A percentile compares a stretch with the other conserved stretches of the same genome.
These are phyloP conservation scores for Idaea dimidiata DNA, from an alignment of 2,888 invertebrate species.

Conservation along the genomic window DNA sequence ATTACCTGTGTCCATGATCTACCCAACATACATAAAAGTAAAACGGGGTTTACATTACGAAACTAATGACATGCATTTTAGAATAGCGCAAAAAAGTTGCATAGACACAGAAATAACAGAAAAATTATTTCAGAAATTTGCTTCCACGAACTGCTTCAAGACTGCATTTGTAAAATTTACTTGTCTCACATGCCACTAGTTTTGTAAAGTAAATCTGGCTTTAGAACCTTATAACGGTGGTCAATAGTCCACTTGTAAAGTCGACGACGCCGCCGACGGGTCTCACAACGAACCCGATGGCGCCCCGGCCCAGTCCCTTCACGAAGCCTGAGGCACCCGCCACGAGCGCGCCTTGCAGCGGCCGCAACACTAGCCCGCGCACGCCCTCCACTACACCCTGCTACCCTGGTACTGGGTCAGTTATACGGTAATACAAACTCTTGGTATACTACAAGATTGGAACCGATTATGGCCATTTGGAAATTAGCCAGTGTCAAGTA, in stretches of 20 bases:
- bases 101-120: too few relatives aligned
- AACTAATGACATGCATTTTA: too few relatives aligned
- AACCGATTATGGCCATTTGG: too few relatives aligned
- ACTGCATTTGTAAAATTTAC: too few relatives aligned
- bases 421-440: not conserved
- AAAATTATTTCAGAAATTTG: too few relatives aligned
- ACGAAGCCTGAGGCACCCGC: slow-evolving; percentile 60
- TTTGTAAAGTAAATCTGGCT: not conserved
- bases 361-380: slow-evolving; percentile 52
- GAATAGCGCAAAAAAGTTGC: too few relatives aligned
- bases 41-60: too few relatives aligned
- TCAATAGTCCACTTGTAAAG: slow-evolving; percentile 61
- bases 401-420: not conserved
- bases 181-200: not conserved
- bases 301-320: slow-evolving; percentile 56
- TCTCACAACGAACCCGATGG: slow-evolving; percentile 56
- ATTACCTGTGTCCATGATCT: too few relatives aligned
- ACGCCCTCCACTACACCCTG: slow-evolving; percentile 67
- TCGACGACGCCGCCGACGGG: slow-evolving; percentile 65
- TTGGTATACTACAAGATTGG: too few relatives aligned
- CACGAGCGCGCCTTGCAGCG: slow-evolving; percentile 53
- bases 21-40: too few relatives aligned
- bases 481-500: too few relatives aligned
- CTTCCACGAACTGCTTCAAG: too few relatives aligned
- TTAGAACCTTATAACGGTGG: slow-evolving; percentile 59